These are phyloP conservation scores for Drosophila lacteicornis DNA, from an alignment of 1,140 invertebrate genomes.

Conservation along the genomic window DNA sequence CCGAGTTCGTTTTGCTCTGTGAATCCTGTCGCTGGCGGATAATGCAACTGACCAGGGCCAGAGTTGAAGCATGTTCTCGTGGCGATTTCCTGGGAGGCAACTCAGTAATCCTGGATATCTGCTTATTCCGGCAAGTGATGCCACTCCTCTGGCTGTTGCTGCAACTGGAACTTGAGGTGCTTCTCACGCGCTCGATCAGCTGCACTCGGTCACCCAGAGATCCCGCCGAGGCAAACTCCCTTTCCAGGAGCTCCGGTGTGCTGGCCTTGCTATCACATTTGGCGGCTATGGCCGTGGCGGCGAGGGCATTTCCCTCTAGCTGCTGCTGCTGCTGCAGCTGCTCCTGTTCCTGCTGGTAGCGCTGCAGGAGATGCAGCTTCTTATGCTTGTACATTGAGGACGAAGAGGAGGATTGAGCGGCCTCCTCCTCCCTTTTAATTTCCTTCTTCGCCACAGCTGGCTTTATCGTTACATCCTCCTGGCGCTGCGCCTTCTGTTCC, in stretches of 20 bases:
- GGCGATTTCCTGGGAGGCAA: constrained; percentile 92
- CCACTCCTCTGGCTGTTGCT: constrained; percentile 68
- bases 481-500: constrained; percentile 11
- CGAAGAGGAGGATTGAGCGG: constrained; percentile 36
- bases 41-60: constrained; percentile 91
- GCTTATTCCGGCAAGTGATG: constrained; percentile 70
- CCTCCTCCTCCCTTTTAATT: constrained; percentile 32
- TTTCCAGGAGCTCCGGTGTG: constrained; percentile 70
- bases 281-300: constrained; percentile 41
- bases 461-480: constrained; percentile 16
- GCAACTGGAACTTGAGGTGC: constrained; percentile 66
- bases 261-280: constrained; percentile 82
- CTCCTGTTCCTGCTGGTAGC: constrained; percentile 77
- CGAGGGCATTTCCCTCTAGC: constrained; percentile 27
- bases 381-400: constrained; percentile 73
- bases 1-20: constrained; percentile 77
- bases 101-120: constrained; percentile 83
- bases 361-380: constrained; percentile 73
- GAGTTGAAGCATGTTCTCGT: constrained; percentile 92
- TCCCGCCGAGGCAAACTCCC: constrained; percentile 65
- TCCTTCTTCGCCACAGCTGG: constrained; percentile 38
- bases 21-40: constrained; percentile 86
- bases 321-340: constrained; percentile 41
- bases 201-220: constrained; percentile 49
- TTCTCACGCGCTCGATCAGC: constrained; percentile 60